A percentile compares a stretch with the other conserved stretches of the same genome.
Evolutionary conservation across 2,113 vertebrate species (phyloP).

Genomic region (Notothenia rossii): DNA sequence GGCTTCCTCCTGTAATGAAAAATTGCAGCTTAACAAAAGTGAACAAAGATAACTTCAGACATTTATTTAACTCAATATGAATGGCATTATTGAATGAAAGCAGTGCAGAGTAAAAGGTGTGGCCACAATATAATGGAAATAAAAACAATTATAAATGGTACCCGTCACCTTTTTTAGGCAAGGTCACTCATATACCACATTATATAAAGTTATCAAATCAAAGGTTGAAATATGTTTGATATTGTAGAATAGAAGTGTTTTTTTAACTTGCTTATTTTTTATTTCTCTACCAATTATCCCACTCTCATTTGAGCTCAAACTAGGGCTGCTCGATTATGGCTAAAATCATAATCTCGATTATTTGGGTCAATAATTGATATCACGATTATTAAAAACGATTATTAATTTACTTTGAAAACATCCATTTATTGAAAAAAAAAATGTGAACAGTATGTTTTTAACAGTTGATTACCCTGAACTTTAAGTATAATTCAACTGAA

Average conservation of each 20-base stretch:
- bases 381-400: too few relatives aligned
- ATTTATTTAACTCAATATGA: neutral
- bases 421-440: too few relatives aligned
- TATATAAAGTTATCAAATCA: too few relatives aligned
- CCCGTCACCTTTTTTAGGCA: neutral
- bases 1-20: constrained; percentile 4
- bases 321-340: too few relatives aligned
- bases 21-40: neutral
- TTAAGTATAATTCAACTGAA: too few relatives aligned
- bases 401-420: too few relatives aligned
- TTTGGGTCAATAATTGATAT: too few relatives aligned
- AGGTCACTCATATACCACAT: neutral
- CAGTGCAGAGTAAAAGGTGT: constrained; percentile 3
- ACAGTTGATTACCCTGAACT: too few relatives aligned
- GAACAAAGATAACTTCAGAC: neutral
- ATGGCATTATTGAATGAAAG: constrained; percentile 4
- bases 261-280: neutral
- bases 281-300: neutral
- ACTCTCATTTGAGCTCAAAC: neutral
- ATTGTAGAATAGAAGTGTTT: too few relatives aligned
- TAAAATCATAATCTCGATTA: too few relatives aligned
- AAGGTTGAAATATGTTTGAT: too few relatives aligned
- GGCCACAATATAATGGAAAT: neutral
- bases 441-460: too few relatives aligned
- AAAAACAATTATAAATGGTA: neutral